phyloP scores from a whole-genome alignment of 2,888 invertebrate species.

The Apantesis nais region DNA sequence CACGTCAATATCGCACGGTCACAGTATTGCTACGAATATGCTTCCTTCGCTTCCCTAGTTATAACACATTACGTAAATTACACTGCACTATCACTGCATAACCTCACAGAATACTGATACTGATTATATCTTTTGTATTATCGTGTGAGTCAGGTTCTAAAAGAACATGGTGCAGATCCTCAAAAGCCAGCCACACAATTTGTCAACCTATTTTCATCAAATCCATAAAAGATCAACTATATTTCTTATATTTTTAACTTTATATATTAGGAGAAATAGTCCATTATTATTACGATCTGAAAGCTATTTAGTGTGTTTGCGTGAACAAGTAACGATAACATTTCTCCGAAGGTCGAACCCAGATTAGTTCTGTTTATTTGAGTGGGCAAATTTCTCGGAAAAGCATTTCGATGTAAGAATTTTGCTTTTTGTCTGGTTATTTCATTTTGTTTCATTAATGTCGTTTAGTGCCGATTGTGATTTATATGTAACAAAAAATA shows the following conservation, averaged over 20 bases:
- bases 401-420: slow-evolving; percentile 2
- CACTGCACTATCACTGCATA: too few relatives aligned
- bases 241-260: not conserved
- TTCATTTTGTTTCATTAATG: not conserved
- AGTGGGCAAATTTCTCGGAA: not conserved
- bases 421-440: slow-evolving; percentile 5
- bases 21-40: too few relatives aligned
- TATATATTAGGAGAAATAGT: not conserved
- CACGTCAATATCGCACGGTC: too few relatives aligned
- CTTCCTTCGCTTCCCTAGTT: too few relatives aligned
- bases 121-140: too few relatives aligned
- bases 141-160: too few relatives aligned
- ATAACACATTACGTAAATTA: too few relatives aligned
- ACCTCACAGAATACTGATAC: too few relatives aligned
- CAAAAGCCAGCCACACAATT: too few relatives aligned
- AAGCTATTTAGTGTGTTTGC: not conserved
- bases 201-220: too few relatives aligned
- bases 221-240: not conserved
- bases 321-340: not conserved
- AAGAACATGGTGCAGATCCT: too few relatives aligned
- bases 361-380: slow-evolving; percentile 10
- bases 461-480: not conserved
- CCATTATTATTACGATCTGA: not conserved
- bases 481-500: not conserved
- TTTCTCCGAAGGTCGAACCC: not conserved